Conservation (phyloP, 2,888 invertebrate genomes). For the Lasioglossum leucozonium region DNA sequence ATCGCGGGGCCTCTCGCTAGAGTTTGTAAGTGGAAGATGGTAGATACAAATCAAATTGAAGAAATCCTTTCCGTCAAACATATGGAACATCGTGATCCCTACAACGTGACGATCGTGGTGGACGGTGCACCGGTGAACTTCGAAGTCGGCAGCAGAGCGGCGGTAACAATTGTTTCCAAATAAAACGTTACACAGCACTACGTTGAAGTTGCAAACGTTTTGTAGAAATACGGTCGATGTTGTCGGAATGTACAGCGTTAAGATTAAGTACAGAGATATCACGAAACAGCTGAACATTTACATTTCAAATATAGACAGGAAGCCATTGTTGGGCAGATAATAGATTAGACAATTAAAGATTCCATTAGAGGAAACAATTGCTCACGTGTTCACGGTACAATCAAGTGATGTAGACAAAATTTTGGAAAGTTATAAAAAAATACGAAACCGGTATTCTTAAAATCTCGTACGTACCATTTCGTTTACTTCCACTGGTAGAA, state of each 20-base stretch:
- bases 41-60: neutral
- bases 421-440: neutral
- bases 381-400: too few relatives aligned
- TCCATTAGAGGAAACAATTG: too few relatives aligned
- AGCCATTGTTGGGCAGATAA: conserved; percentile 32
- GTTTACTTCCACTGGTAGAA: neutral
- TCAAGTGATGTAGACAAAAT: neutral
- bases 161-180: conserved; percentile 15
- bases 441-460: neutral
- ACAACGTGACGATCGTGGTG: neutral
- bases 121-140: neutral
- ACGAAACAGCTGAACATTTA: conserved; percentile 17
- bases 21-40: neutral
- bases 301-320: neutral
- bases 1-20: neutral
- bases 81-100: neutral
- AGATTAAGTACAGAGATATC: neutral
- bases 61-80: neutral
- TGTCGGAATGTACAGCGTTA: neutral
- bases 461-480: neutral
- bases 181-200: neutral
- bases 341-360: conserved; percentile 46
- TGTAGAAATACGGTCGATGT: conserved; percentile 2
- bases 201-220: conserved; percentile 25
- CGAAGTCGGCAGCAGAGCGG: conserved; percentile 13